Evolutionary conservation across 2,113 vertebrate species (phyloP).

Genomic region (Bufo bufo): DNA sequence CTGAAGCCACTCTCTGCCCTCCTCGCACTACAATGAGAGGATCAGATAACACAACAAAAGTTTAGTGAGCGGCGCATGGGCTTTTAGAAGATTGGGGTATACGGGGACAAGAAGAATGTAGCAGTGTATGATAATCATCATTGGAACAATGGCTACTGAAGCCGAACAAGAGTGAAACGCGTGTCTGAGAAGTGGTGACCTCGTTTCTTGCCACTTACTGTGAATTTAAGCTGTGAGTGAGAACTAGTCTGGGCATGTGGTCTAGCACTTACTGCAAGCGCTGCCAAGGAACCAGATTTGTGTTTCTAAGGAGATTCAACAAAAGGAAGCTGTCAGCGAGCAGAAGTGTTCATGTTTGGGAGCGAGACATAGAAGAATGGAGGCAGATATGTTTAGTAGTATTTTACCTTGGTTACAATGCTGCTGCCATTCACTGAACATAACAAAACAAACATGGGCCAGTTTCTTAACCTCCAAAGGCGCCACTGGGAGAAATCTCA

Average conservation of each 20-base stretch:
- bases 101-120: not conserved
- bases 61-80: not conserved
- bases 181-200: slow-evolving; percentile 77
- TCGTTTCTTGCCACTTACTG: slow-evolving; percentile 82
- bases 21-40: not conserved
- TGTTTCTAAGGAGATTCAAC: slow-evolving; percentile 83
- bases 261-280: slow-evolving; percentile 68
- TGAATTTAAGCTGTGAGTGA: slow-evolving; percentile 82
- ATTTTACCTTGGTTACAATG: slow-evolving; percentile 65
- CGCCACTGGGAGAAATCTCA: slow-evolving; percentile 58
- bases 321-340: slow-evolving; percentile 76
- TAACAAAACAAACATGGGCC: slow-evolving; percentile 67
- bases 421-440: slow-evolving; percentile 64
- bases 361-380: slow-evolving; percentile 61
- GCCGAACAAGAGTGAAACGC: slow-evolving; percentile 70
- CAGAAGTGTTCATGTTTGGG: slow-evolving; percentile 66
- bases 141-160: slow-evolving; percentile 69
- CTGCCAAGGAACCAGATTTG: slow-evolving; percentile 83
- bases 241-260: slow-evolving; percentile 82
- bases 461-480: slow-evolving; percentile 63
- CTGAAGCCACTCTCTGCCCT: not conserved
- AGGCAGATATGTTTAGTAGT: slow-evolving; percentile 67
- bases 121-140: slow-evolving; percentile 64
- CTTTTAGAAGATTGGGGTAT: not conserved
- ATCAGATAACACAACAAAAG: slow-evolving; percentile 33